These are phyloP conservation scores for Pseudanteris insignis DNA, from an alignment of 2,888 invertebrate genomes.

Conservation along the genomic window DNA sequence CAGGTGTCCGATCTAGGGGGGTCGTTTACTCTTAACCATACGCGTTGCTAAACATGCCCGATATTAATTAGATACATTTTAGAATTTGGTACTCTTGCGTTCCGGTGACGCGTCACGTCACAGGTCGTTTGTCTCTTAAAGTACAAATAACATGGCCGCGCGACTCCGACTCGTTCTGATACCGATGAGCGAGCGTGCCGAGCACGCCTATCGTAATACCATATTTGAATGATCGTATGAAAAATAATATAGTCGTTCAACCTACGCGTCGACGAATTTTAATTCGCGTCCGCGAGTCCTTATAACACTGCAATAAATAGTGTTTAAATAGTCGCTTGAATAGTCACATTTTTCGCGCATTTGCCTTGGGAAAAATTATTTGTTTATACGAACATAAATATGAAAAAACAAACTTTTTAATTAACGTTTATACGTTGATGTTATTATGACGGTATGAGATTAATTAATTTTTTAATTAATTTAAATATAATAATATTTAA, in stretches of 20 bases:
- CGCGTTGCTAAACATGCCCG: conserved; percentile 51
- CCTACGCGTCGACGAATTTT: conserved; percentile 19
- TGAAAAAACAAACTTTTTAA: too few species aligned
- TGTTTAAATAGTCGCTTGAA: too few species aligned
- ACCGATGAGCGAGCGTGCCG: conserved; percentile 11
- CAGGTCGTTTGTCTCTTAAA: conserved; percentile 45
- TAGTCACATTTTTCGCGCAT: too few species aligned
- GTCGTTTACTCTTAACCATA: conserved; percentile 52
- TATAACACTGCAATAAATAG: too few species aligned
- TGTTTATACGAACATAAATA: too few species aligned
- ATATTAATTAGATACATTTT: conserved; percentile 62
- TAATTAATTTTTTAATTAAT: too few species aligned
- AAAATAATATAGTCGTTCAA: conserved; percentile 17
- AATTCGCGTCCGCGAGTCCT: too few species aligned
- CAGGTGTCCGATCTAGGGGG: conserved; percentile 57
- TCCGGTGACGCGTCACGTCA: conserved; percentile 51
- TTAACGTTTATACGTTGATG: too few species aligned
- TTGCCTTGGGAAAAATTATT: too few species aligned
- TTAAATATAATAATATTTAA: too few species aligned
- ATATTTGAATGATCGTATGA: conserved; percentile 6
- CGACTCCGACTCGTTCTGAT: conserved; percentile 29
- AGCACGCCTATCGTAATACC: conserved; percentile 27
- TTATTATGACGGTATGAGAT: too few species aligned
- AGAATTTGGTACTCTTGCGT: conserved; percentile 64
- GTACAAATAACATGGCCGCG: conserved; percentile 31